These are phyloP conservation scores for Epizoanthus stellaris DNA, from an alignment of 92 coral and sea anemone genomes.

Conservation along the genomic window DNA sequence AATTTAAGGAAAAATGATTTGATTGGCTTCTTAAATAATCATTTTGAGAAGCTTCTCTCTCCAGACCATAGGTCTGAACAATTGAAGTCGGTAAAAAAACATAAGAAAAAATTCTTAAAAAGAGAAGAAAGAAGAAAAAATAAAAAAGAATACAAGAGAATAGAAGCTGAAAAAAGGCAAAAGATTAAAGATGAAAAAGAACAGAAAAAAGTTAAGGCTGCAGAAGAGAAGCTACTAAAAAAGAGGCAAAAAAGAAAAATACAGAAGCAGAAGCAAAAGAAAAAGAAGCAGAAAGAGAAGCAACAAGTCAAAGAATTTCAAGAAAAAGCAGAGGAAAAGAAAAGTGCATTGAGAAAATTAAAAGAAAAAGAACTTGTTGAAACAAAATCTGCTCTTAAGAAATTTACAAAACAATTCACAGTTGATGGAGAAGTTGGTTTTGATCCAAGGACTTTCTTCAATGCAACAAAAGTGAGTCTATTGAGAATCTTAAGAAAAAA, in stretches of 20 bases:
- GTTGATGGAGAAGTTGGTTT: conserved; percentile 6
- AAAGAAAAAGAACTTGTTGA: not conserved
- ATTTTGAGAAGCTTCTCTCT: no score
- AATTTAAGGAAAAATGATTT: not conserved
- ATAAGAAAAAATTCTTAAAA: not conserved
- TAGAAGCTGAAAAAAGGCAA: not conserved
- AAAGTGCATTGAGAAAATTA: not conserved
- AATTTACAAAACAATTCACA: conserved; percentile 1
- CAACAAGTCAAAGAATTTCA: not conserved
- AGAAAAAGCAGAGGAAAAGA: not conserved
- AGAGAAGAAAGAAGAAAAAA: not conserved
- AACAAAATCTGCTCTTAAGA: not conserved
- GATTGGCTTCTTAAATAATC: not conserved
- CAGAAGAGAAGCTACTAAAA: no score
- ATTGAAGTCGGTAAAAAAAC: not conserved
- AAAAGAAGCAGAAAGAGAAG: not conserved
- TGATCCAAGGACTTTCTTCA: not conserved
- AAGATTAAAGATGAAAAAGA: not conserved
- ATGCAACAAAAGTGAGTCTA: not conserved
- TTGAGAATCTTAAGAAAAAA: not conserved
- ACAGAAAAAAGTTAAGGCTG: no score
- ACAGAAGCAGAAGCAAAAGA: not conserved
- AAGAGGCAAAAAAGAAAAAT: no score
- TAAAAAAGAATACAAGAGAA: not conserved
- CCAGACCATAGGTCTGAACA: not conserved